Evolutionary conservation across 2,797 vertebrate genomes (phyloP), one percentile per base, ranked within the genome.

Genomic region (Bryconaethiops microstoma): DNA sequence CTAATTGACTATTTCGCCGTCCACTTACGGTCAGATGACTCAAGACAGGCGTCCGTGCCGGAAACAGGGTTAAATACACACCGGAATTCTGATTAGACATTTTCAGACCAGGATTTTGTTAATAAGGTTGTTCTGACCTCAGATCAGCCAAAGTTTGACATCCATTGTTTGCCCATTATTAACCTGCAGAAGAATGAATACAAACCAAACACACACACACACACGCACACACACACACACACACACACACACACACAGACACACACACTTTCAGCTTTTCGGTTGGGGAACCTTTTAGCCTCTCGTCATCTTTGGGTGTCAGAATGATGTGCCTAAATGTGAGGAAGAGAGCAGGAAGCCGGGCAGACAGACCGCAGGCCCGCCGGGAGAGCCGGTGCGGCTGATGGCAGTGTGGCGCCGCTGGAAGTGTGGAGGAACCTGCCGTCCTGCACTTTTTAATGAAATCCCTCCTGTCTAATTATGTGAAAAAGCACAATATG

Each of bases 381-480:
- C 67, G 55, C 57, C 29, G 74, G 78, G 72, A 77, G 74, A 50
- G 8, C 48, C 59, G 0, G 69, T 73, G 70, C 63, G 60, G 64
- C 70, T 63, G 79, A 79, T 17, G 75, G 80, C 63, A 65, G 67
- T 72, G 74, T 59, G 55, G 16, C 74, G 64, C 75, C 52, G 73
- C 64, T 45, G 50, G 25, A 79, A 72, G 74, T 75, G 70, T 50
- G 74, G 68, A 82, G 29, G 70, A 87, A 82, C 67, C 68, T 77
- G 48, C 74, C 76, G 81, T 62, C 81, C 69, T 45, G 82, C 54
- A 73, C n/a, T 83, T 88, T 89, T 90, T 88, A 87, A 85, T 79
- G 79, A 93, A 94, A 90, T 93, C 93, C 93, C 92, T 91, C 88
- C 88, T 92, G 93, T 83, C 91, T 94, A 94, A 95, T 95, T 95